Conservation (phyloP, 1,140 invertebrate species). For the Drosophila bifasciata region DNA sequence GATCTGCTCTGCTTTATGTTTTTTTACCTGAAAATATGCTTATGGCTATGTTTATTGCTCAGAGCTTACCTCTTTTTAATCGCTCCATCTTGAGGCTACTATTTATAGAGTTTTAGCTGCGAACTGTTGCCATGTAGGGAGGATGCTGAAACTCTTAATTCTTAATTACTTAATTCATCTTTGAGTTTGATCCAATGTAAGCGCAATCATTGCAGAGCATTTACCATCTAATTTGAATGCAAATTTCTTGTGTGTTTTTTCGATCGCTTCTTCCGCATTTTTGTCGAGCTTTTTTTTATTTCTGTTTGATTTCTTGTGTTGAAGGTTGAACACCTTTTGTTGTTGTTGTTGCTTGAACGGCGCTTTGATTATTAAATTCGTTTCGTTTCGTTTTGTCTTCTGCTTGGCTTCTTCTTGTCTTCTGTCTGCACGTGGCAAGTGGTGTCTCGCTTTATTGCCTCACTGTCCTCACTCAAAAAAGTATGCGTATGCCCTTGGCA, state of each 20-base stretch:
- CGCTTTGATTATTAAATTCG: too few species aligned
- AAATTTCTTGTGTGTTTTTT: conserved; percentile 4
- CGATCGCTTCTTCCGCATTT: conserved; percentile 44
- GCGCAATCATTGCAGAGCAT: conserved; percentile 1
- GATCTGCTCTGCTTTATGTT: too few species aligned
- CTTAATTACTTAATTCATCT: not conserved
- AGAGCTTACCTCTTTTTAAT: too few species aligned
- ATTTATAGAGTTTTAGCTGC: too few species aligned
- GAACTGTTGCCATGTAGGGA: too few species aligned
- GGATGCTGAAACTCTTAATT: not conserved
- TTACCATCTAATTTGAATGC: not conserved
- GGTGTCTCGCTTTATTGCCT: conserved; percentile 41
- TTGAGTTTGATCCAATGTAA: too few species aligned
- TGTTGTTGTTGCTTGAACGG: conserved; percentile 1
- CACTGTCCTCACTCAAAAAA: conserved; percentile 44
- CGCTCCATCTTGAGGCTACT: too few species aligned
- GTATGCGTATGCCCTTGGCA: conserved; percentile 49
- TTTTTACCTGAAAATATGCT: not conserved
- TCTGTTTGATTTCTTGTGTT: conserved; percentile 18
- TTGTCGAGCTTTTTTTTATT: conserved; percentile 3
- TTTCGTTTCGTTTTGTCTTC: too few species aligned
- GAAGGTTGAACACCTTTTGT: conserved; percentile 63
- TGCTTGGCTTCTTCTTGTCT: conserved; percentile 17
- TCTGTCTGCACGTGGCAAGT: conserved; percentile 17
- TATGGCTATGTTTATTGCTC: conserved; percentile 8